Evolutionary conservation across 2,797 vertebrate species (phyloP), one percentile per base, ranked within the genome.

Genomic region (Acanthurus leucopareius): DNA sequence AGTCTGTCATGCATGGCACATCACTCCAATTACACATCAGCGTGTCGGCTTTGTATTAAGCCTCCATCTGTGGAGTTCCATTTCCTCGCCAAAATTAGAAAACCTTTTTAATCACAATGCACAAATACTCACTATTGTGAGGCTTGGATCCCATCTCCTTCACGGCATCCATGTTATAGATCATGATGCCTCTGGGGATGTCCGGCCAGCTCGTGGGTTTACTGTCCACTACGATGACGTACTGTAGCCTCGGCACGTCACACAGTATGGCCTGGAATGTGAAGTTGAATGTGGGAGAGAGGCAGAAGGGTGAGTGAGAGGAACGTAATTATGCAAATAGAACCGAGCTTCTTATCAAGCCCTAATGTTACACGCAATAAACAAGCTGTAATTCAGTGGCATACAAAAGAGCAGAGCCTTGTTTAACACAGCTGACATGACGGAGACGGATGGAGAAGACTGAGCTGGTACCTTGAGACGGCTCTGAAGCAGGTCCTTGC

Each of bases 401-500:
- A 35, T 45, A 14, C 22, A 10, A 10, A 45, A 60, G 32, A 11
- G 28, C 35, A 38, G 9, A 15, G 47, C 4, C 62, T 61, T 25
- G 35, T 79, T 69, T 40, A 69, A 63, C 20, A 56, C 14, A 0
- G 15, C 11, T 10, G 40, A 64, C 38, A 32, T 5, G 25, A 64
- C 8, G 14, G 10, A 54, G 59, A 64, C 22, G 22, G 51, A 59
- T 15, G 3, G 35, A 13, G 25, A 10, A 16, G 16, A 38, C 19
- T 45, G 40, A 47, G 53, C 16, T 0, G 22, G 28, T 86, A 99
- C 98, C 97, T 97, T 98, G 79, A 99, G 79, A 62, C 98, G 97
- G 74, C 96, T 96, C 72, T 98, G 97, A 76, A 99, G 95, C 75
- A 99, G 77, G 63, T 99, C 98, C 90, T 97, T 99, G 88, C 98